Base-by-base conservation (phyloP, 2,113 vertebrate genomes). In the Eulemur macaco region DNA sequence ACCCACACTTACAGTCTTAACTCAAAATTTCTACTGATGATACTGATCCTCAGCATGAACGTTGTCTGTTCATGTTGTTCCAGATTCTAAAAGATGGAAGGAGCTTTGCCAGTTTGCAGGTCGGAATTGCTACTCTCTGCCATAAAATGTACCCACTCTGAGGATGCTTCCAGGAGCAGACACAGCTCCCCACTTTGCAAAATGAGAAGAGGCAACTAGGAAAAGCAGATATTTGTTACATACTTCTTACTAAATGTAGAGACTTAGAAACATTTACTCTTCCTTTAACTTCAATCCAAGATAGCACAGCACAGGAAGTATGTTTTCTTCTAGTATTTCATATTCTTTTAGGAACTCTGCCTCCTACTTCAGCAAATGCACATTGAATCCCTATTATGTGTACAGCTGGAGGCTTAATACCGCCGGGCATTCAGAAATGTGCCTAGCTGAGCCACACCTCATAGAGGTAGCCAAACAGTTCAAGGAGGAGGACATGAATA, bases 141-240 rank as follows among this genome's bases (percentile, higher is more conserved):
- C 56, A 71, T 14, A 10, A 31, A 89, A 31, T n/a, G 13, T 8
- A 81, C 13, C 27, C 6, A 17, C 15, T 71, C 42, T 73, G 50
- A 82, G 25, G 15, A 42, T n/a, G 34, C 31, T 3, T 23, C 34
- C 27, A 84, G 34, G 21, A 76, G 23, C 0, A n/a, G 5, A 89
- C n/a, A 13, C 58, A 90, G 42, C 4, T 83, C 2, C 14, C 2
- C 58, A 18, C 37, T 93, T 71, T 77, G 17, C 8, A 54, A 39
- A 89, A 83, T 37, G 12, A 52, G 18, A 82, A 97, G 42, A 68
- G 8, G 5, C 23, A 52, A 27, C 39, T 68, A 81, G 29, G 27
- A 91, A 90, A 91, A 86, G 63, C n/a, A 89, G 21, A n/a, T 81
- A n/a, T 81, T 58, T 94, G 21, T 54, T 87, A 76, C 5, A 54